A percentile compares a stretch with the other conserved stretches of the same genome.
Conservation (phyloP, 2,888 invertebrate genomes). For the Blomia tropicalis region DNA sequence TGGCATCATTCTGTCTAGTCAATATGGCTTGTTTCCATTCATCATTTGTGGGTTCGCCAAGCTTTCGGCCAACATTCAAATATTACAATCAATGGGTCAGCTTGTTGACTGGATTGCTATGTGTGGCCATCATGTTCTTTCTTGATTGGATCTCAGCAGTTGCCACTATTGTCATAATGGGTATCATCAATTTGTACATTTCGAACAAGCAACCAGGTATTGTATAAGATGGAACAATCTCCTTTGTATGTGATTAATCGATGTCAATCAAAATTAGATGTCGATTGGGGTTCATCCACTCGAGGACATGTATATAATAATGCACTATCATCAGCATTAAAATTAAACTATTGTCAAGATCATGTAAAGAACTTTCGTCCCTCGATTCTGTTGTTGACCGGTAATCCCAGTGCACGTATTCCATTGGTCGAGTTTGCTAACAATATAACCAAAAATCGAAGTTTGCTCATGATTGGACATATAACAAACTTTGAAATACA, state of each 20-base stretch:
- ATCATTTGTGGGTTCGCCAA: slow-evolving; percentile 35
- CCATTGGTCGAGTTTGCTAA: slow-evolving; percentile 77
- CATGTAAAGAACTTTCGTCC: slow-evolving; percentile 97
- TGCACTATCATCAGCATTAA: slow-evolving; percentile 68
- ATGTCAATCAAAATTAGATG: slow-evolving; percentile 48
- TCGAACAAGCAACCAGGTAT: slow-evolving; percentile 84
- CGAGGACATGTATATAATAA: slow-evolving; percentile 90
- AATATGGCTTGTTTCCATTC: slow-evolving; percentile 38
- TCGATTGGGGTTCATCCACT: slow-evolving; percentile 93
- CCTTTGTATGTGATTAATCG: not conserved
- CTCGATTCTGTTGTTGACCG: slow-evolving; percentile 69
- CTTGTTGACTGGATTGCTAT: slow-evolving; percentile 56
- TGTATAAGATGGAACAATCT: slow-evolving; percentile 32
- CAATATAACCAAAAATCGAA: slow-evolving; percentile 59
- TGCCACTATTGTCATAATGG: slow-evolving; percentile 68
- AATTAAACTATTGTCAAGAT: slow-evolving; percentile 71
- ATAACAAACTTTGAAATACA: slow-evolving; percentile 11
- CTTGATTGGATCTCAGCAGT: slow-evolving; percentile 83
- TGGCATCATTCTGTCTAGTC: slow-evolving; percentile 36
- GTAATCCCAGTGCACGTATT: slow-evolving; percentile 64
- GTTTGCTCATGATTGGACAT: slow-evolving; percentile 23
- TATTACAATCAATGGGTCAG: slow-evolving; percentile 85
- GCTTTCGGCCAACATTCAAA: slow-evolving; percentile 37
- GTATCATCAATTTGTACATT: slow-evolving; percentile 75
- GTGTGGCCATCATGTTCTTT: slow-evolving; percentile 67